Evolutionary conservation across 2,797 vertebrate genomes (phyloP), one percentile per base, ranked within the genome.

Genomic region (Sebastes ruberrimus): DNA sequence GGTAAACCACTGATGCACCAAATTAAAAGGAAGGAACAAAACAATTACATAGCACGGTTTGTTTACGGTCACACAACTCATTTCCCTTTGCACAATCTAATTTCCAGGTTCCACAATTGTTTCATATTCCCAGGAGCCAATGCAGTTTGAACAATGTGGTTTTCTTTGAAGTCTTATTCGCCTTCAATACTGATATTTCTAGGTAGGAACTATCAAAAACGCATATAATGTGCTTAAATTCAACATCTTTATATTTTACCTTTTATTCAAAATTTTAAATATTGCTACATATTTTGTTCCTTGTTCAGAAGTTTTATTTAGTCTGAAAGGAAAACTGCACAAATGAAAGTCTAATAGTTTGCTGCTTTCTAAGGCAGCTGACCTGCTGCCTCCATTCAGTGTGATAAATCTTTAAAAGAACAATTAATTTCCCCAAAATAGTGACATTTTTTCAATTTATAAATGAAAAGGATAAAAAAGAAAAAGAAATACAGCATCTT

Each of bases 11-110:
- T 69, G 81, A 88, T 81, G 75, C 46, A 63, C 60, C 69, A 74
- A 84, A 88, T 92, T 86, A 80, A 32, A 82, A 85, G 77, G 78
- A 88, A 76, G 66, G 82, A 71, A 83, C 76, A 80, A 83, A 86
- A 90, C 85, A 83, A 87, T 88, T 82, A 80, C 79, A 81, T 81
- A 57, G 74, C 83, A 81, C 30, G 27, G 83, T 89, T 89, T 92
- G 91, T 86, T 88, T 80, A 75, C 11, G 74, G 49, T 89, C 86
- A 81, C 42, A 88, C 82, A 85, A 82, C 81, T 92, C 14, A 86
- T 90, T 91, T 93, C 71, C 89, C 52, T 84, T 82, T 77, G 68
- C 61, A 76, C 46, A 82, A 64, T 73, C 65, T 71, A 38, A 76
- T 81, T 84, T 76, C 68, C 71, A 87, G 60, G 60, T 83, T 85